phyloP scores from a whole-genome alignment of 2,888 invertebrate genomes.

The Drepana falcataria region DNA sequence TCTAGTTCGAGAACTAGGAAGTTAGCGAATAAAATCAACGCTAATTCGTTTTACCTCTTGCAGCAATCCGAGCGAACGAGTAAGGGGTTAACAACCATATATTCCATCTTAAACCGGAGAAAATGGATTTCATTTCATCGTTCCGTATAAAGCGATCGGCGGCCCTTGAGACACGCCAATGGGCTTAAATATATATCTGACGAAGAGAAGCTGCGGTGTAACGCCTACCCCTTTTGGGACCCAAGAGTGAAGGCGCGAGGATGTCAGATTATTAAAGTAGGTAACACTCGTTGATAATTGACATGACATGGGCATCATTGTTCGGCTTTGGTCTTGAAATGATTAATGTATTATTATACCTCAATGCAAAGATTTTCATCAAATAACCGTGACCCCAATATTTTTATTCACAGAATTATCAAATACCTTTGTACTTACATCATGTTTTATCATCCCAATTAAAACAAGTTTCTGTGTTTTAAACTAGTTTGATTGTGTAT shows the following conservation, averaged over 20 bases:
- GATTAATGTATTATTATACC: too few relatives aligned
- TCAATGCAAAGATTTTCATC: background rate
- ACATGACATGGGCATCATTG: too few relatives aligned
- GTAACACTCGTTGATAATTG: too few relatives aligned
- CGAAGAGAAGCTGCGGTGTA: too few relatives aligned
- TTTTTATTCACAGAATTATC: constrained; percentile 4
- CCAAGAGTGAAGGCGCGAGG: too few relatives aligned
- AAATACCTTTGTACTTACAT: constrained; percentile 22
- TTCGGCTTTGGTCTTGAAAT: too few relatives aligned
- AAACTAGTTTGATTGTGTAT: constrained; percentile 5
- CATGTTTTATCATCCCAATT: constrained; percentile 7
- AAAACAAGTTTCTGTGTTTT: background rate
- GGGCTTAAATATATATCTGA: too few relatives aligned
- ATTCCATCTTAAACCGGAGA: constrained; percentile 23
- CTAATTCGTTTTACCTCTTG: constrained; percentile 70
- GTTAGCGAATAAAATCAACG: constrained; percentile 50
- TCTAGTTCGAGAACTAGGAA: constrained; percentile 47
- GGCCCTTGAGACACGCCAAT: too few relatives aligned
- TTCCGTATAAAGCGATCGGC: constrained; percentile 13
- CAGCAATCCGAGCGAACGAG: constrained; percentile 45
- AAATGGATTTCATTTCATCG: constrained; percentile 12
- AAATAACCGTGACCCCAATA: background rate
- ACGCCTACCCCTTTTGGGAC: too few relatives aligned
- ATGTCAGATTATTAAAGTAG: too few relatives aligned
- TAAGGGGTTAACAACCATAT: constrained; percentile 17